Evolutionary conservation across 1,140 invertebrate species (phyloP), one percentile per base, ranked within the genome.

Genomic region (Brachionus plicatilis): DNA sequence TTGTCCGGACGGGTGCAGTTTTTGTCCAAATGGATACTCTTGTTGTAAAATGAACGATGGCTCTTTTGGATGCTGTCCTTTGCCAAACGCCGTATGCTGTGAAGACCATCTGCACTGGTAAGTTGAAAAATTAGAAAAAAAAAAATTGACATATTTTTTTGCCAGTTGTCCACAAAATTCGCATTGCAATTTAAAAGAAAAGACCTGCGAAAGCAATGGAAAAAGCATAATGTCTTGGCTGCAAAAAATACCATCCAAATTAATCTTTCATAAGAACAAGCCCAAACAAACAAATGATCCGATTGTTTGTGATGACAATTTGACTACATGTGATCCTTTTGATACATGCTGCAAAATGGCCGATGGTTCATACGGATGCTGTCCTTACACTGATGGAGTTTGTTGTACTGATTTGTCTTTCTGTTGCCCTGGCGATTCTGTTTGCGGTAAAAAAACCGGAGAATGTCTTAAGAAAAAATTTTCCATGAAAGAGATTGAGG

Each of bases 381-480:
- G 88, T 84, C 88, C 88, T 12, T 84, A 86, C 33, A 75, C 86
- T 4, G 84, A 90, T 78, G 89, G 86, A 24, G 85, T 86, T 65
- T 89, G 89, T 85, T 90, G 50, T 27, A 84, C 45, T 37, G 86
- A 68, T 27, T 84, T 70, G 33, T 68, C 53, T 27, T 84, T 41
- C 17, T 84, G 66, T 72, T 68, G 72, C 27, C 72, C 72, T 3
- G 72, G 72, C 5, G 45, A 76, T 12, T 50, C 72, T 12, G 20
- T 76, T 50, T 76, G 72, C 50, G 72, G 72, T 12, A 50, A 50
- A 11, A 27, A 14, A 29, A 50, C 14, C 33, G 72, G 72, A 53
- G 43, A 50, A 76, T 76, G 72, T 76, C 27, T 76, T 20, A 53
- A 76, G 6, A 76, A 76, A 70, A 37, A 37, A 29, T 29, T 3